These are phyloP conservation scores for Thelaira solivaga DNA, from an alignment of 2,888 invertebrate species.

Conservation along the genomic window DNA sequence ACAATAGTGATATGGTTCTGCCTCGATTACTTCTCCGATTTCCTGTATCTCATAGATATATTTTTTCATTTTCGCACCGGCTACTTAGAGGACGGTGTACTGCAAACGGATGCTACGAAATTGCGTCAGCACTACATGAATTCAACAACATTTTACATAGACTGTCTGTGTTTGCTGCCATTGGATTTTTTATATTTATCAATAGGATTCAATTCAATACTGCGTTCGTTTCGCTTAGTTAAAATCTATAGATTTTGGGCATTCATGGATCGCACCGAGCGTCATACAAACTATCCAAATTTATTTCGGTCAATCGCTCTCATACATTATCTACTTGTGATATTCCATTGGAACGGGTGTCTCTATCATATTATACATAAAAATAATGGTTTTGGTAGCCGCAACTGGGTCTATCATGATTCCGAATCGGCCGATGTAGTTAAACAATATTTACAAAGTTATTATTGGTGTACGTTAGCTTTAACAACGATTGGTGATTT, in stretches of 20 bases:
- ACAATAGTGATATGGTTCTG: slow-evolving; percentile 97
- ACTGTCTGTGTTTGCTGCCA: slow-evolving; percentile 97
- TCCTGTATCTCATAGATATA: slow-evolving; percentile 96
- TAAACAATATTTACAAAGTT: slow-evolving; percentile 97
- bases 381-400: slow-evolving; percentile 95
- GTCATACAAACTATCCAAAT: slow-evolving; percentile 99
- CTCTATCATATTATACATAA: slow-evolving; percentile 97
- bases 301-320: slow-evolving; percentile 93
- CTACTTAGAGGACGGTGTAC: slow-evolving; percentile 97
- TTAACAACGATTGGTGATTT: slow-evolving; percentile 96
- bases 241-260: slow-evolving; percentile 99
- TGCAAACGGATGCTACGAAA: slow-evolving; percentile 96
- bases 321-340: slow-evolving; percentile 97
- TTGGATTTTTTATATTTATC: slow-evolving; percentile 98
- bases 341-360: slow-evolving; percentile 99
- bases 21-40: slow-evolving; percentile 97
- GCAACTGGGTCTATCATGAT: slow-evolving; percentile 93
- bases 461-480: slow-evolving; percentile 98
- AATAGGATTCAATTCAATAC: slow-evolving; percentile 96
- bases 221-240: slow-evolving; percentile 96
- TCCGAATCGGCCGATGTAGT: slow-evolving; percentile 92
- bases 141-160: slow-evolving; percentile 97
- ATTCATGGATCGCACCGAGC: slow-evolving; percentile 98
- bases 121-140: slow-evolving; percentile 98
- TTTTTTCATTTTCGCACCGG: slow-evolving; percentile 98